Base-by-base conservation (phyloP, 2,888 invertebrate genomes). In the Thymelicus acteon region DNA sequence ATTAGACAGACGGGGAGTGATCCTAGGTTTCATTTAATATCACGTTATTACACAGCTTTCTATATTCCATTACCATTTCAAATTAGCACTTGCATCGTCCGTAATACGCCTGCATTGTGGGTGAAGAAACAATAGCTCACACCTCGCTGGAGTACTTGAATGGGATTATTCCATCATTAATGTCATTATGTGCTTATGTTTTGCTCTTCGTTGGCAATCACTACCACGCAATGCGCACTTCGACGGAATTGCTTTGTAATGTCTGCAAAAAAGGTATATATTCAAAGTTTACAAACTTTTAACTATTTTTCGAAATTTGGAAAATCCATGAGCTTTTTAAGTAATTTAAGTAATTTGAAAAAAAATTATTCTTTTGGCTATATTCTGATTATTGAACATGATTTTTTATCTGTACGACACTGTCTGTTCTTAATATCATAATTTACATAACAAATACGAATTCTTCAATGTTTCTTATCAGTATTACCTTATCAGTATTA, bases 101-200 rank as follows among this genome's bases (percentile, higher is more conserved):
- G 69, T 58, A 54, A 63, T 69, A 69, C 47, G 24, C 63, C 49
- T 60, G 70, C 63, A 60, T 69, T 69, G 64, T 70, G 64, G 40
- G 62, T 61, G 49, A 49, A 12, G 70, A 64, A 70, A 70, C 70
- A 70, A 70, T 70, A 64, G 70, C 39, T 48, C 60, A 64, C 70
- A 49, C 60, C 44, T 68, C 19, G 8, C 48, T 6, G 69, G 48
- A 63, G 58, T 63, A 19, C 48, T 49, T 69, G 64, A 60, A 60
- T 15, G 52, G 52, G 64, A 49, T 70, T 64, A 60, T 60, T 49
- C 63, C 49, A 60, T 60, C 48, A 70, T 70, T 70, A 64, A 60
- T 40, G 64, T 64, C 48, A 69, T 69, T 69, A 62, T 69, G 60
- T 40, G 40, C 54, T 68, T 67, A 13, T 49, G 70, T 70, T 70